Evolutionary conservation across 2,797 vertebrate genomes (phyloP).

Genomic region (Molossus molossus): DNA sequence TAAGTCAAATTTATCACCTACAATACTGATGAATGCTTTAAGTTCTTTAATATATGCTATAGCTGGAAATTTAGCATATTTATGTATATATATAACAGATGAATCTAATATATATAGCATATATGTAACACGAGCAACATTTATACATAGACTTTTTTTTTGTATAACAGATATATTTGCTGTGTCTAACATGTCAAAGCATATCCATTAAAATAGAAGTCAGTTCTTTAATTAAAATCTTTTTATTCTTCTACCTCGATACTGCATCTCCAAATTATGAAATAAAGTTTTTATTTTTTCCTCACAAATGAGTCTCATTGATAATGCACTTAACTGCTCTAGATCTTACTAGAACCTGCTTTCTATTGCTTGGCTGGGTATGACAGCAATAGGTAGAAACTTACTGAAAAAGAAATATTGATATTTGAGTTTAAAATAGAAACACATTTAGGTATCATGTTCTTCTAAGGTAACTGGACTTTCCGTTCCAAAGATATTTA

Average conservation of each 20-base stretch:
- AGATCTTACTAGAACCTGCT: neutral
- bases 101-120: neutral
- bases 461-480: neutral
- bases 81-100: neutral
- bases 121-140: neutral
- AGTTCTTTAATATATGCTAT: neutral
- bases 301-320: neutral
- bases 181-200: neutral
- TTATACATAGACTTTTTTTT: neutral
- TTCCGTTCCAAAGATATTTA: neutral
- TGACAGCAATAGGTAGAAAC: neutral
- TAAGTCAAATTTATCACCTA: neutral
- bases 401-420: constrained; percentile 45
- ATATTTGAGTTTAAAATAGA: constrained; percentile 39
- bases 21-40: neutral
- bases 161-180: neutral
- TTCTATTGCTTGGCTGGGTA: neutral
- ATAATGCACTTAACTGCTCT: neutral
- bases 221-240: neutral
- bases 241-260: neutral
- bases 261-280: neutral
- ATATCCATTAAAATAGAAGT: neutral
- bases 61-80: neutral
- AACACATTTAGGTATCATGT: neutral
- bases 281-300: neutral